Percentiles rank a stretch among this genome's conserved stretches.
Evolutionary conservation across 2,113 vertebrate genomes (phyloP).

Genomic region (Ailuropoda melanoleuca): DNA sequence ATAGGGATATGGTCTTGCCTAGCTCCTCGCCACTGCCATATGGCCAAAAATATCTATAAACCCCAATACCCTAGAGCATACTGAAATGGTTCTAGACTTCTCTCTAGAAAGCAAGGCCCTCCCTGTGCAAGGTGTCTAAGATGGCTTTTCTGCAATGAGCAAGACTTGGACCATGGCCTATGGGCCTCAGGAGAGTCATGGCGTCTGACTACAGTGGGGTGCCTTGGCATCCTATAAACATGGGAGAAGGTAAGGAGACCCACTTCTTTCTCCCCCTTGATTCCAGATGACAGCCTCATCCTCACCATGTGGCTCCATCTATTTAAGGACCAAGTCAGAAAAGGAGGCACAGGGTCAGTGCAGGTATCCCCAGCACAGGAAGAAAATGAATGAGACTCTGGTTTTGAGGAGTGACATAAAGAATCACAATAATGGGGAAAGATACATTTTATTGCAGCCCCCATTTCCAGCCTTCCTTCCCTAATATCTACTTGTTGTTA

Average conservation of each 20-base stretch:
- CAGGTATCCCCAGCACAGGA: neutral
- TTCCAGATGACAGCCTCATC: neutral
- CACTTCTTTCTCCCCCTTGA: neutral
- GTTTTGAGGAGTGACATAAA: neutral
- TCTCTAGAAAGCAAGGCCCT: neutral
- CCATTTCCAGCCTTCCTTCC: neutral
- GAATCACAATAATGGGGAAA: neutral
- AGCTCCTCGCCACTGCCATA: neutral
- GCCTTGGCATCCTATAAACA: neutral
- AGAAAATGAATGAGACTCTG: fast-evolving
- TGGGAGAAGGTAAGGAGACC: neutral
- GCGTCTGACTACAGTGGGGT: fast-evolving
- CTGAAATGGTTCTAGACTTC: neutral
- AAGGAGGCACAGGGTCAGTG: neutral
- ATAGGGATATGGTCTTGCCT: neutral
- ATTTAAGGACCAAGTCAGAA: neutral
- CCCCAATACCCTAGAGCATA: neutral
- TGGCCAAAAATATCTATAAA: neutral
- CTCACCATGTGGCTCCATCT: neutral
- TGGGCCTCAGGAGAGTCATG: neutral
- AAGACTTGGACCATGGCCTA: neutral
- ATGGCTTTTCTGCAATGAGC: neutral
- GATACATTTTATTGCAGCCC: neutral
- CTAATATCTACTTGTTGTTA: neutral
- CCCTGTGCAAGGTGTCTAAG: neutral